phyloP scores from a whole-genome alignment of 2,113 vertebrate species.

The Ascaphus truei region DNA sequence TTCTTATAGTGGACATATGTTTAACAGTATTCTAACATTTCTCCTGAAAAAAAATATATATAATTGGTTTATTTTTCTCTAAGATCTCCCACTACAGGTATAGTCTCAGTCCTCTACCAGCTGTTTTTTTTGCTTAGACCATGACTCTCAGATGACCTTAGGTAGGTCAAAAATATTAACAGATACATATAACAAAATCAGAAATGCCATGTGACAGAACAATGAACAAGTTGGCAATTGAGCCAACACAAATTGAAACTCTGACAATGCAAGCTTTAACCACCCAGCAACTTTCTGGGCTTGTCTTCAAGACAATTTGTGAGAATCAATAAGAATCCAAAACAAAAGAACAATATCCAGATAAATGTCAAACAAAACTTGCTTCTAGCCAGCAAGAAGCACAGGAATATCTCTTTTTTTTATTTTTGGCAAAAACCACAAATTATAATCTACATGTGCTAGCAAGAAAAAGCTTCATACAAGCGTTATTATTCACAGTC shows the following conservation, averaged over 20 bases:
- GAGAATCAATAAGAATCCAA: neutral
- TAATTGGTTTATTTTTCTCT: too few species aligned
- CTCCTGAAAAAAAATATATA: too few species aligned
- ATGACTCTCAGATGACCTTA: slow-evolving; percentile 7
- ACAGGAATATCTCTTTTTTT: slow-evolving; percentile 19
- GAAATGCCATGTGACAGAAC: neutral
- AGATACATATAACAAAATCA: neutral
- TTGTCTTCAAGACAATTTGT: slow-evolving; percentile 6
- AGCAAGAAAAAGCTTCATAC: slow-evolving; percentile 7
- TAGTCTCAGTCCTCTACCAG: too few species aligned
- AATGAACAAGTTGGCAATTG: neutral
- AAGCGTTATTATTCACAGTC: slow-evolving; percentile 27
- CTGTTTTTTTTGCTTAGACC: neutral
- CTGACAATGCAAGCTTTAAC: neutral
- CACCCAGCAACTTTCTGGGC: slow-evolving; percentile 25
- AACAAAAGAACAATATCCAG: slow-evolving; percentile 27
- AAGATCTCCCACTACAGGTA: too few species aligned
- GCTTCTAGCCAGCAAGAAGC: slow-evolving; percentile 4
- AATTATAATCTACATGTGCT: slow-evolving; percentile 11
- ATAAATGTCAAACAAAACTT: slow-evolving; percentile 16
- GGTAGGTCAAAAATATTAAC: neutral
- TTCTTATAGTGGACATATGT: too few species aligned
- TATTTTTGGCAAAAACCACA: slow-evolving; percentile 19
- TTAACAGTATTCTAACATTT: too few species aligned
- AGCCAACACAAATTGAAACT: slow-evolving; percentile 1